phyloP scores from a whole-genome alignment of 2,797 vertebrate genomes.

The Naso thynnoides region DNA sequence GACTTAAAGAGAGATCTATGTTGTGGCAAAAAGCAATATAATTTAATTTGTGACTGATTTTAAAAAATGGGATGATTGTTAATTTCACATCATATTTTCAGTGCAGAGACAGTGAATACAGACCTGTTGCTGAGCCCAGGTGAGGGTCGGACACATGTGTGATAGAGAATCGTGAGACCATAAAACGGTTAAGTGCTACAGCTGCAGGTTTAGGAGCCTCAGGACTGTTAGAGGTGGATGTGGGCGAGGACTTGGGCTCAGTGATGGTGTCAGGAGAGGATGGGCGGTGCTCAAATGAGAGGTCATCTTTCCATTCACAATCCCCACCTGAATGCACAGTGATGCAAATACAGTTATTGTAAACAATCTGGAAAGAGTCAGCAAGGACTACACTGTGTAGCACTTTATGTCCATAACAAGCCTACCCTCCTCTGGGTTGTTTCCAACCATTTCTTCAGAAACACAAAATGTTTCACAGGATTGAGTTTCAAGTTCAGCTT shows the following conservation, averaged over 20 bases:
- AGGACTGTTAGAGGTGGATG: slow-evolving; percentile 52
- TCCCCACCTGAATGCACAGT: slow-evolving; percentile 77
- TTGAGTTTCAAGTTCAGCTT: slow-evolving; percentile 61
- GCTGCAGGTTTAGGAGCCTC: slow-evolving; percentile 82
- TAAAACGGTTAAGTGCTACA: slow-evolving; percentile 90
- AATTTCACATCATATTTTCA: neutral
- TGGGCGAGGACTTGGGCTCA: slow-evolving; percentile 45
- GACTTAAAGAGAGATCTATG: no score
- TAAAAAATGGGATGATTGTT: neutral
- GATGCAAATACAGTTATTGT: neutral
- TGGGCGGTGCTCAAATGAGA: slow-evolving; percentile 76
- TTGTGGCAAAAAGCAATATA: no score
- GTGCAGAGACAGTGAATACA: slow-evolving; percentile 2
- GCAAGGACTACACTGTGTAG: neutral
- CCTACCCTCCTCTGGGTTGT: slow-evolving; percentile 84
- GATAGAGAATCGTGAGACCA: slow-evolving; percentile 96
- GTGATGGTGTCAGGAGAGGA: slow-evolving; percentile 62
- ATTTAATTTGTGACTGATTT: no score
- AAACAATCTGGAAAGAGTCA: neutral
- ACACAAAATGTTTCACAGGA: slow-evolving; percentile 52
- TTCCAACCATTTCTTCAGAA: slow-evolving; percentile 71
- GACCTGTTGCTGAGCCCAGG: slow-evolving; percentile 86
- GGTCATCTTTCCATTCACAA: slow-evolving; percentile 84
- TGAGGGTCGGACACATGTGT: slow-evolving; percentile 93
- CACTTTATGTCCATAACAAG: slow-evolving; percentile 1